Conservation (phyloP, 2,113 vertebrate species). For the Danio rerio region GRCz12tu NC_133192.1:22925501-22926000, state of each 20-base stretch:
- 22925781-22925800: not conserved
- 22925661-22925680: not conserved
- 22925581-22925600: conserved; percentile 4
- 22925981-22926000: too few relatives aligned
- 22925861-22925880: not conserved
- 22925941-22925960: not conserved
- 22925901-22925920: not conserved
- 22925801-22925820: not conserved
- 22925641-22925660: conserved; percentile 21
- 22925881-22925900: not conserved
- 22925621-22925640: conserved; percentile 4
- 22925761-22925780: conserved; percentile 2
- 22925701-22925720: not conserved
- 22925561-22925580: not conserved
- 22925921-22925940: not conserved
- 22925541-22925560: not conserved
- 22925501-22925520: not conserved
- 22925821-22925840: conserved; percentile 7
- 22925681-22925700: conserved; percentile 18
- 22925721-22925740: not conserved
- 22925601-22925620: conserved; percentile 1
- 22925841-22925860: not conserved
- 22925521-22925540: not conserved
- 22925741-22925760: conserved; percentile 5
- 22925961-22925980: too few relatives aligned